Conservation (phyloP, 2,113 vertebrate species). For the Nematolebias whitei region DNA sequence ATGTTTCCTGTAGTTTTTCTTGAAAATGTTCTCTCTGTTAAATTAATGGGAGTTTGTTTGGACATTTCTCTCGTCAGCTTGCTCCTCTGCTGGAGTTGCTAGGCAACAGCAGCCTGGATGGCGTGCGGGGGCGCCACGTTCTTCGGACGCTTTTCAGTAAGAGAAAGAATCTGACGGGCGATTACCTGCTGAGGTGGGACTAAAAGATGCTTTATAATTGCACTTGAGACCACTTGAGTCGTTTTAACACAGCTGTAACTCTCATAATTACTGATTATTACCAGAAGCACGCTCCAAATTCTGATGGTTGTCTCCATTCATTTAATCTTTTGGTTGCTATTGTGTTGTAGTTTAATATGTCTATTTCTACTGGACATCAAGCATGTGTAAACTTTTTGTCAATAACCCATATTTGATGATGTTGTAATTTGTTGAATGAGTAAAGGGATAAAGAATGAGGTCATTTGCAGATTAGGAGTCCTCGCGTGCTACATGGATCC, state of each 20-base stretch:
- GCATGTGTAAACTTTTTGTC: not conserved
- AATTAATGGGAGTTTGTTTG: not conserved
- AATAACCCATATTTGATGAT: not conserved
- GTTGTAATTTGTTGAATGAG: not conserved
- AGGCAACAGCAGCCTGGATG: conserved; percentile 85
- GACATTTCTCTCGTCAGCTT: conserved; percentile 65
- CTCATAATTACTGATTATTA: not conserved
- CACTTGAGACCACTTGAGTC: not conserved
- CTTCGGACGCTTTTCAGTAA: conserved; percentile 82
- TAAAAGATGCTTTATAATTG: conserved; percentile 1
- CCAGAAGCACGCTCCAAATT: not conserved
- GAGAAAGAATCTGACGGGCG: conserved; percentile 77
- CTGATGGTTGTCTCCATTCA: not conserved
- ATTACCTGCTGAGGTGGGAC: conserved; percentile 79
- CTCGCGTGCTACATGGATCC: conserved; percentile 86
- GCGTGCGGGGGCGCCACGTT: conserved; percentile 84
- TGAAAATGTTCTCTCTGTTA: not conserved
- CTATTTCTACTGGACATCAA: not conserved
- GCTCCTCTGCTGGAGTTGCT: conserved; percentile 81
- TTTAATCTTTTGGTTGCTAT: too few relatives aligned
- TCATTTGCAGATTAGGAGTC: conserved; percentile 80
- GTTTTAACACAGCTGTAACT: not conserved
- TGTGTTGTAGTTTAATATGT: not conserved
- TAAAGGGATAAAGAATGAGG: conserved; percentile 8
- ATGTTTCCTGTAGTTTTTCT: not conserved